These are phyloP conservation scores for Trigoniulus corallinus DNA, from an alignment of 1,140 invertebrate species.

Conservation along the genomic window DNA sequence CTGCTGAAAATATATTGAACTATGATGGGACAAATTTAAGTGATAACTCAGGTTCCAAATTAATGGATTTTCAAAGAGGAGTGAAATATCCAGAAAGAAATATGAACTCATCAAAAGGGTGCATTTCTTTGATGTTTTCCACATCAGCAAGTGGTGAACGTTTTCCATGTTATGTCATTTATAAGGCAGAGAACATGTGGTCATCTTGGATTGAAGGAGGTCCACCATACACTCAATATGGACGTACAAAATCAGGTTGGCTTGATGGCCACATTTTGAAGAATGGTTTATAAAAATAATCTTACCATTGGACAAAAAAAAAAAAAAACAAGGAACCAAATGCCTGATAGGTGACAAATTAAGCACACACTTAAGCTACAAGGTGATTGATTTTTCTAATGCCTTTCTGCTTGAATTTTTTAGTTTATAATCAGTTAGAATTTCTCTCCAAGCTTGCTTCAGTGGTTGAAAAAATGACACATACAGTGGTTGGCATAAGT, in stretches of 20 bases:
- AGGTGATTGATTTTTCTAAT: slow-evolving; percentile 18
- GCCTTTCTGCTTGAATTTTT: slow-evolving; percentile 23
- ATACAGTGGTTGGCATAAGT: slow-evolving; percentile 24
- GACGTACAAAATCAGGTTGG: slow-evolving; percentile 20
- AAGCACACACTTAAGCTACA: slow-evolving; percentile 20
- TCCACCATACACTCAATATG: slow-evolving; percentile 17
- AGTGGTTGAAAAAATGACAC: slow-evolving; percentile 25
- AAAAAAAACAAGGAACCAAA: slow-evolving; percentile 17
- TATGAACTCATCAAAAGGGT: slow-evolving; percentile 19
- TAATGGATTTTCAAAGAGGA: slow-evolving; percentile 20
- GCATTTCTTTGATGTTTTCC: slow-evolving; percentile 10
- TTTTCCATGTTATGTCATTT: slow-evolving; percentile 20
- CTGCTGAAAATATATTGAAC: slow-evolving; percentile 23
- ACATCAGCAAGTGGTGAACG: slow-evolving; percentile 11
- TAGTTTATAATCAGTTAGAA: slow-evolving; percentile 21
- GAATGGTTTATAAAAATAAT: too few species aligned
- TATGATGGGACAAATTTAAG: too few species aligned
- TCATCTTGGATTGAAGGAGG: slow-evolving; percentile 19
- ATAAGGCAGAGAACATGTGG: slow-evolving; percentile 20
- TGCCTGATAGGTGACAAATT: slow-evolving; percentile 27
- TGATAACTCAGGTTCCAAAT: slow-evolving; percentile 23
- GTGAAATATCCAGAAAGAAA: slow-evolving; percentile 22
- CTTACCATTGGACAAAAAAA: slow-evolving; percentile 16
- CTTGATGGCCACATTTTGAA: too few species aligned
- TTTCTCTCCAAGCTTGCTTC: slow-evolving; percentile 20